phyloP scores from a whole-genome alignment of 1,140 invertebrate species.

The Panulirus ornatus region DNA sequence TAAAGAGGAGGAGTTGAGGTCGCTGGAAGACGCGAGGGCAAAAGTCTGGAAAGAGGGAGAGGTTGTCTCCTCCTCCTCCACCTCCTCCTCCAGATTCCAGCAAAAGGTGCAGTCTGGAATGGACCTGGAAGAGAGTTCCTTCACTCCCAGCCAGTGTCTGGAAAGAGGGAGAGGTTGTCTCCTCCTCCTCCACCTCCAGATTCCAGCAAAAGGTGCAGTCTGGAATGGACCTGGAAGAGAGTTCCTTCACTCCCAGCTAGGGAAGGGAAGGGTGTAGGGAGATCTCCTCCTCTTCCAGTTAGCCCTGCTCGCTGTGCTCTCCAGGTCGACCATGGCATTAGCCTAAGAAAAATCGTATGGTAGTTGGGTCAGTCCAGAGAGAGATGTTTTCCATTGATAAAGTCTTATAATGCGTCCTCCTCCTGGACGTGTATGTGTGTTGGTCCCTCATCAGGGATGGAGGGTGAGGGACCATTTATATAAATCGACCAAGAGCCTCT shows the following conservation, averaged over 20 bases:
- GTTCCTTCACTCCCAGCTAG: slow-evolving; percentile 22
- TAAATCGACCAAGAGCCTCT: too few relatives aligned
- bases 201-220: neutral
- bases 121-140: neutral
- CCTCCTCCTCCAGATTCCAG: neutral
- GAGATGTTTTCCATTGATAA: neutral
- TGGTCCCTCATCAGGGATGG: too few relatives aligned
- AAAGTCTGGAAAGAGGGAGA: neutral
- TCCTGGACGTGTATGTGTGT: too few relatives aligned
- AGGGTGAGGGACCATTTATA: too few relatives aligned
- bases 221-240: neutral
- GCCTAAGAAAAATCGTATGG: neutral
- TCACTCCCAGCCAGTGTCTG: neutral
- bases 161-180: neutral
- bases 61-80: too few relatives aligned
- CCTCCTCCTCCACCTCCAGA: too few relatives aligned
- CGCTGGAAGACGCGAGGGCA: neutral
- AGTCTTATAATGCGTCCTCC: too few relatives aligned
- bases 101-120: neutral
- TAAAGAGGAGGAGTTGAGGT: neutral
- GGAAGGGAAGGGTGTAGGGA: neutral
- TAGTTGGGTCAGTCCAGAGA: neutral
- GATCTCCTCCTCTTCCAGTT: too few relatives aligned
- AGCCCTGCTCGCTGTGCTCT: neutral
- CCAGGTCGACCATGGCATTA: neutral